A percentile compares a stretch with the other conserved stretches of the same genome.
phyloP scores from a whole-genome alignment of 2,113 vertebrate species.

The Perca flavescens region DNA sequence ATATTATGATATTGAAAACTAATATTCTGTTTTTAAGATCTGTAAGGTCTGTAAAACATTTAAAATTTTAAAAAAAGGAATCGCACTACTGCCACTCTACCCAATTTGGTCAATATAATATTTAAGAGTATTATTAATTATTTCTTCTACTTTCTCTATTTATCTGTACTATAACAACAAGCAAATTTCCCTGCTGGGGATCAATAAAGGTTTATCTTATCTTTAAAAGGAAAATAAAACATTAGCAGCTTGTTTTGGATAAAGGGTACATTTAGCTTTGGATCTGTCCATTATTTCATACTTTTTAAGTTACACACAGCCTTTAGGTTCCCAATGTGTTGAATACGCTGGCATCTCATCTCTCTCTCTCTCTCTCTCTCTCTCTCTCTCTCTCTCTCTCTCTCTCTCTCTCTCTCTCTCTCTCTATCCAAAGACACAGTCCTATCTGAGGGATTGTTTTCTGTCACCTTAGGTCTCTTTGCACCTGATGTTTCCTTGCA shows the following conservation, averaged over 20 bases:
- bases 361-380: neutral
- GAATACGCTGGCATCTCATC: neutral
- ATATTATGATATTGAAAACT: neutral
- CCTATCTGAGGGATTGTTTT: conserved; percentile 35
- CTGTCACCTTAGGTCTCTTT: conserved; percentile 59
- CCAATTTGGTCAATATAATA: too few species aligned
- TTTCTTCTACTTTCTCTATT: too few species aligned
- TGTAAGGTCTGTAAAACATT: neutral
- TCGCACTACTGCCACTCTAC: too few species aligned
- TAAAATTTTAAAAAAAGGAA: too few species aligned
- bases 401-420: neutral
- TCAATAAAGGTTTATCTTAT: too few species aligned
- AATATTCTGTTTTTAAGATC: neutral
- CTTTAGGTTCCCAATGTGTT: neutral
- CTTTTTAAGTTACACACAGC: neutral
- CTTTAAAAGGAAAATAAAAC: too few species aligned
- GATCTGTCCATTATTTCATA: too few species aligned
- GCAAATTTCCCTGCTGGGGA: too few species aligned
- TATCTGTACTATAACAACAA: too few species aligned
- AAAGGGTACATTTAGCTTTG: neutral
- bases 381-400: neutral
- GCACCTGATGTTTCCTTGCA: conserved; percentile 59
- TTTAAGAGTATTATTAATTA: too few species aligned
- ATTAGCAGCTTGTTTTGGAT: too few species aligned
- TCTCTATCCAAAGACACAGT: conserved; percentile 37